These are phyloP conservation scores for Dissostichus mawsoni DNA, from an alignment of 2,113 vertebrate species.

Conservation along the genomic window DNA sequence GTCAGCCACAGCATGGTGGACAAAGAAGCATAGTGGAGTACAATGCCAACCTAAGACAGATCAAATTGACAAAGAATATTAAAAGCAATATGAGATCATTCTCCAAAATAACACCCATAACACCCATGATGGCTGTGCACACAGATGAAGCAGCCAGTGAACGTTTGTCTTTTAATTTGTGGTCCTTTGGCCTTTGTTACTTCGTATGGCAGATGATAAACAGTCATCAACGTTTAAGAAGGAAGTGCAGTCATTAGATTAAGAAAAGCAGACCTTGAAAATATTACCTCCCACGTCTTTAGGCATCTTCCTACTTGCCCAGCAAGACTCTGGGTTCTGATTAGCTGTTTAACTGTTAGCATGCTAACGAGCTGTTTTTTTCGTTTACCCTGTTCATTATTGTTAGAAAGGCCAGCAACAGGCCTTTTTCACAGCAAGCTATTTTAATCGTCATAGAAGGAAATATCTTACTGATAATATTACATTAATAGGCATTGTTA, in stretches of 20 bases:
- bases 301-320: too few species aligned
- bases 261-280: too few species aligned
- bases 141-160: too few species aligned
- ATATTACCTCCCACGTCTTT: too few species aligned
- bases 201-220: too few species aligned
- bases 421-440: background rate
- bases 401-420: background rate
- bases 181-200: too few species aligned
- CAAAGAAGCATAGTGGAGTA: slow-evolving; percentile 93
- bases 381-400: background rate
- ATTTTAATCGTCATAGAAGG: background rate
- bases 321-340: too few species aligned
- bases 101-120: background rate
- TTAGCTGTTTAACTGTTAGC: background rate
- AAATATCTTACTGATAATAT: background rate
- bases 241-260: too few species aligned
- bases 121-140: too few species aligned
- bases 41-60: slow-evolving; percentile 88
- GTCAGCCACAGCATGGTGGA: slow-evolving; percentile 94
- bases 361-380: background rate
- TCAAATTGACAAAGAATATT: background rate
- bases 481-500: background rate
- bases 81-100: background rate
- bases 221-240: too few species aligned
- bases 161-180: background rate